Evolutionary conservation across 2,888 invertebrate species (phyloP).

Genomic region (Lathronympha strigana): DNA sequence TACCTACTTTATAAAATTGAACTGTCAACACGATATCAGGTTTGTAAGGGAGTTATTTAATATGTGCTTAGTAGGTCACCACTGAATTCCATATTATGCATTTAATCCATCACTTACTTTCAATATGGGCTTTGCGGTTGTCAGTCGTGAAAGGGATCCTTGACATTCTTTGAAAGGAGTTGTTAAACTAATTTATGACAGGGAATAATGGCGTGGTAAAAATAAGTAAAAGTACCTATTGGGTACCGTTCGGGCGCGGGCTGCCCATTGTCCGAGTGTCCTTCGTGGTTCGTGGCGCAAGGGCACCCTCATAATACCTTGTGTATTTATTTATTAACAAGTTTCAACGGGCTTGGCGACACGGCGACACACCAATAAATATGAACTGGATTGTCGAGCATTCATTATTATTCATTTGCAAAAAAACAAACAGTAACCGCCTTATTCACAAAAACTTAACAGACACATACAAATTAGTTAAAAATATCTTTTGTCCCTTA

Average conservation of each 20-base stretch:
- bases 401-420: background rate
- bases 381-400: background rate
- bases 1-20: conserved; percentile 10
- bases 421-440: no score
- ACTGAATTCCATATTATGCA: conserved; percentile 1
- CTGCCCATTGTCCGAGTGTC: conserved; percentile 69
- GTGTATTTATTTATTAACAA: conserved; percentile 16
- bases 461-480: no score
- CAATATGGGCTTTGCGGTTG: conserved; percentile 51
- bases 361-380: conserved; percentile 4
- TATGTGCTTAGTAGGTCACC: conserved; percentile 33
- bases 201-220: conserved; percentile 57
- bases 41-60: conserved; percentile 17
- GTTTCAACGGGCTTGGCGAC: conserved; percentile 17
- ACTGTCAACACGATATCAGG: conserved; percentile 33
- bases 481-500: no score
- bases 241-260: conserved; percentile 62
- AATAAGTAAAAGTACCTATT: conserved; percentile 63
- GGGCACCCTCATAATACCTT: conserved; percentile 22
- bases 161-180: conserved; percentile 59
- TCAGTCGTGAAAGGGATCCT: conserved; percentile 58
- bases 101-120: conserved; percentile 37
- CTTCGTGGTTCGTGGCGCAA: conserved; percentile 50
- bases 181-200: conserved; percentile 67
- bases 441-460: no score